Conservation (phyloP, 2,113 vertebrate species). For the Scatophagus argus region DNA sequence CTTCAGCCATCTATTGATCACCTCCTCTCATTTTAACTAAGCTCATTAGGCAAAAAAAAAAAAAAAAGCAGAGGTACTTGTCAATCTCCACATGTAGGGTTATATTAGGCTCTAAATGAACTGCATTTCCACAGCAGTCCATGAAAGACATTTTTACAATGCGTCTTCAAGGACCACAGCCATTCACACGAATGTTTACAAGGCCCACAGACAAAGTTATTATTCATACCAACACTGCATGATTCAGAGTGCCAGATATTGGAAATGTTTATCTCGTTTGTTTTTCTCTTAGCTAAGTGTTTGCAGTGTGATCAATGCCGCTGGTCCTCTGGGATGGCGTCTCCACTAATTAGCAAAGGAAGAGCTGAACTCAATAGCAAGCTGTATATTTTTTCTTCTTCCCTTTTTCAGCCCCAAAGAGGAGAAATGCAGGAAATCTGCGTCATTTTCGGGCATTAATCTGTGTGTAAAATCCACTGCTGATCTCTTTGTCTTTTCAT, state of each 20-base stretch:
- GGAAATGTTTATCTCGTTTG: constrained; percentile 47
- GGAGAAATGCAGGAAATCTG: neutral
- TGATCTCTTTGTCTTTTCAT: neutral
- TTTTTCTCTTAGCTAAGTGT: constrained; percentile 43
- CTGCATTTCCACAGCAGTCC: neutral
- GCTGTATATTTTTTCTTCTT: neutral
- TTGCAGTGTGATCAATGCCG: constrained; percentile 59
- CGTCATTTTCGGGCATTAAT: neutral
- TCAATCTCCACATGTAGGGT: neutral
- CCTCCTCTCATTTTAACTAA: constrained; percentile 32
- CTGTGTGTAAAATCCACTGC: neutral
- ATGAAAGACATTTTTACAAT: constrained; percentile 48
- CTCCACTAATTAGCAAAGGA: constrained; percentile 45
- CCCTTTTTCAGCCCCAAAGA: neutral
- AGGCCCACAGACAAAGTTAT: constrained; percentile 30
- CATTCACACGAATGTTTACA: constrained; percentile 44
- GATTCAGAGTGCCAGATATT: constrained; percentile 26
- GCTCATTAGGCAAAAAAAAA: constrained; percentile 10
- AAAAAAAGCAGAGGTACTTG: constrained; percentile 1
- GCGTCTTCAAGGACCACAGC: constrained; percentile 50
- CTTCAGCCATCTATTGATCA: constrained; percentile 51
- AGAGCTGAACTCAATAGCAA: neutral
- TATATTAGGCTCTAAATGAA: neutral
- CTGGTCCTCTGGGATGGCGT: constrained; percentile 22
- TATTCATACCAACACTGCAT: constrained; percentile 16